Evolutionary conservation across 1,140 invertebrate species (phyloP).

Genomic region (Muscidifurax raptorellus): DNA sequence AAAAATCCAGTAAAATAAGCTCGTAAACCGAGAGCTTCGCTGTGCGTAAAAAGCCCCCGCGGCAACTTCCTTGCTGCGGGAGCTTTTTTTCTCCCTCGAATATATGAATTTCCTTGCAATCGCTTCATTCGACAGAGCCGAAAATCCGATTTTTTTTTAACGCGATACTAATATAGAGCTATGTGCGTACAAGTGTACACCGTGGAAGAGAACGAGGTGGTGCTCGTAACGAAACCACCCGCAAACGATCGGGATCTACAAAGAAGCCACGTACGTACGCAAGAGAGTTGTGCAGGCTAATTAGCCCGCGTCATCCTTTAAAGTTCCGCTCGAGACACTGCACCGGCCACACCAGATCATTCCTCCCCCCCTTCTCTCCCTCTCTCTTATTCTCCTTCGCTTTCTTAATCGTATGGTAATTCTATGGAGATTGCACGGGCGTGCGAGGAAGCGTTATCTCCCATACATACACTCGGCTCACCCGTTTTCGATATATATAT

Average conservation of each 20-base stretch:
- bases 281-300: constrained; percentile 25
- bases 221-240: too few relatives aligned
- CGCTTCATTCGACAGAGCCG: neutral
- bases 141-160: neutral
- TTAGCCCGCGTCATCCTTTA: constrained; percentile 43
- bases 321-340: constrained; percentile 37
- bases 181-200: too few relatives aligned
- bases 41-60: neutral
- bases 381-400: constrained; percentile 19
- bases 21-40: constrained; percentile 67
- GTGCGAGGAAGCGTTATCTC: constrained; percentile 50
- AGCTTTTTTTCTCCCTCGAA: neutral
- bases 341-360: constrained; percentile 44
- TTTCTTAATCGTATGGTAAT: constrained; percentile 74
- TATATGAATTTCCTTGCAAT: constrained; percentile 23
- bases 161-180: too few relatives aligned
- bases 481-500: too few relatives aligned
- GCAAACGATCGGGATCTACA: constrained; percentile 23
- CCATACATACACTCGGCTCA: neutral
- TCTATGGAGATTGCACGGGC: constrained; percentile 73
- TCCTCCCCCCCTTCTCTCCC: constrained; percentile 26
- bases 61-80: neutral
- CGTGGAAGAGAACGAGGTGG: too few relatives aligned
- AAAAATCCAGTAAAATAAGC: constrained; percentile 76
- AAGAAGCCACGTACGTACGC: neutral